phyloP scores from a whole-genome alignment of 2,797 vertebrate species.

The Danio kyathit region DNA sequence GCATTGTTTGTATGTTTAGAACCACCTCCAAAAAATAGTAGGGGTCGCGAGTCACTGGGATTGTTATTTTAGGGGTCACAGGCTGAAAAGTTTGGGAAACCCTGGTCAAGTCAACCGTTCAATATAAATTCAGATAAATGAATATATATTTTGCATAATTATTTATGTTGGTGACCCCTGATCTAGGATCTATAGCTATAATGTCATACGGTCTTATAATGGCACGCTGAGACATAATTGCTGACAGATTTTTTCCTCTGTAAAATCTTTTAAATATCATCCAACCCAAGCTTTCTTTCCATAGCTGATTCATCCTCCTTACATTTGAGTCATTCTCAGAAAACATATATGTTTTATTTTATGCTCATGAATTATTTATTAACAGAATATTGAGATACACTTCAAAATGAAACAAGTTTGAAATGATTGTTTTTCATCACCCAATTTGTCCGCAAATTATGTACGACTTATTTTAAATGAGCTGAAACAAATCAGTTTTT shows the following conservation, averaged over 20 bases:
- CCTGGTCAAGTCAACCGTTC: too few relatives aligned
- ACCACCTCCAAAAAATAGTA: too few relatives aligned
- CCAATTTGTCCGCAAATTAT: too few relatives aligned
- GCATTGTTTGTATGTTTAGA: too few relatives aligned
- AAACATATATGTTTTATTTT: neutral
- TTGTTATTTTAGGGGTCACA: too few relatives aligned
- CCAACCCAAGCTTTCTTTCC: neutral
- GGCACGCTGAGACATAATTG: neutral
- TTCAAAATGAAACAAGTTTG: neutral
- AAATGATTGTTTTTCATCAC: neutral
- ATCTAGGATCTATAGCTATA: neutral
- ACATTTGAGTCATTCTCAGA: neutral
- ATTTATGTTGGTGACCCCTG: too few relatives aligned
- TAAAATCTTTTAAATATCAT: neutral
- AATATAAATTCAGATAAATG: too few relatives aligned
- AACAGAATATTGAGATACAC: neutral
- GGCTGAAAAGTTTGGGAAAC: too few relatives aligned
- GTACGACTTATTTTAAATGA: too few relatives aligned
- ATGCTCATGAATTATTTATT: neutral
- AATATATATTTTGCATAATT: too few relatives aligned
- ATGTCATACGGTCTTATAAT: neutral
- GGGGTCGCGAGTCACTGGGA: too few relatives aligned
- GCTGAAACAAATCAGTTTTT: too few relatives aligned
- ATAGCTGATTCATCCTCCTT: neutral
- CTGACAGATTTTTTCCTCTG: neutral